Evolutionary conservation across 2,797 vertebrate species (phyloP), one percentile per base, ranked within the genome.

Genomic region (Galago senegalensis): DNA sequence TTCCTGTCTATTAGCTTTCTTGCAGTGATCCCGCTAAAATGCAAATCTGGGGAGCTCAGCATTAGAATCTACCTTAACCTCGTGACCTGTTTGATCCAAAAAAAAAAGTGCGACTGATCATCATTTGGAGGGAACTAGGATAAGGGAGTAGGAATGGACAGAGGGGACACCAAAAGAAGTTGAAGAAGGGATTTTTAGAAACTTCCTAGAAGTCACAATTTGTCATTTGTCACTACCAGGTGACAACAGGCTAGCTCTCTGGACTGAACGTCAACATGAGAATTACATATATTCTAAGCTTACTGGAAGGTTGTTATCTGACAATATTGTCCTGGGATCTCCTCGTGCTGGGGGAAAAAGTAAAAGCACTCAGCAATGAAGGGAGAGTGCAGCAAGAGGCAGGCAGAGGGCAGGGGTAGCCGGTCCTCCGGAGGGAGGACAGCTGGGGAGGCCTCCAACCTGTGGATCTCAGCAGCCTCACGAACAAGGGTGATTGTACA

Each of bases 401-500:
- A 72, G 40, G 12, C 1, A 7, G 46, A 73, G 85, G 94, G 95
- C 87, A 96, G 97, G 96, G 88, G 94, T 83, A 87, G 96, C 91
- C 21, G 53, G 88, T 96, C 85, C 95, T 96, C 82, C 8, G 25
- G 96, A 96, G 81, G 95, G 97, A 97, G 81, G 98, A 97, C 98
- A 98, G 96, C 97, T 98, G 97, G 98, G 2, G 75, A 97, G 84
- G 82, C 96, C 95, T 92, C 96, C 97, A 98, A 98, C 98, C 98
- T 97, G 97, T 40, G 82, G 98, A 98, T 98, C 98, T 98, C 98
- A 93, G 98, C 98, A 98, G 99, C 99, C 97, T 98, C 70, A 67
- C 91, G 96, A 98, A 98, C 98, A 98, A 97, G 98, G 98, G 70
- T 94, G 97, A 98, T 98, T 98, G 98, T 98, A 98, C 90, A 84